These are phyloP conservation scores for Lysandra bellargus DNA, from an alignment of 2,888 invertebrate genomes.

Conservation along the genomic window DNA sequence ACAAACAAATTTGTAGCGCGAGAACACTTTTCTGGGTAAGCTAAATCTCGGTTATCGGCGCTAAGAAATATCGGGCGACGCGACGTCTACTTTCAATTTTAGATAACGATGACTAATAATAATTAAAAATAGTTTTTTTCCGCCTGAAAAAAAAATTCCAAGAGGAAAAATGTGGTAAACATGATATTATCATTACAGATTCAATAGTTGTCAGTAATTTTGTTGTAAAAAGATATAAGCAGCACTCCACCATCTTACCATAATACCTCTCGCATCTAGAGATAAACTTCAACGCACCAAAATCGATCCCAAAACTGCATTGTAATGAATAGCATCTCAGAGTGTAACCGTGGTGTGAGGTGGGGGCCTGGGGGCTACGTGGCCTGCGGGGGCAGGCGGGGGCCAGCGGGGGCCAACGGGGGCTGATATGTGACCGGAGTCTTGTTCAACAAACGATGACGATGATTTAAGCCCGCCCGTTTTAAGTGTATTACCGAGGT, in stretches of 20 bases:
- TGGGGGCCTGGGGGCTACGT: neutral
- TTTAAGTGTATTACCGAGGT: constrained; percentile 79
- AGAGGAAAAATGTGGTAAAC: too few relatives aligned
- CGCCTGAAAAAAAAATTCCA: too few relatives aligned
- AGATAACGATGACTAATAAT: too few relatives aligned
- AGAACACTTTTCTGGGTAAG: too few relatives aligned
- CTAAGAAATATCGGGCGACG: too few relatives aligned
- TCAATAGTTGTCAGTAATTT: too few relatives aligned
- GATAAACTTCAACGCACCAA: neutral
- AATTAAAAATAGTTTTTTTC: too few relatives aligned
- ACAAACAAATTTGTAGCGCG: too few relatives aligned
- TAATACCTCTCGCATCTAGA: neutral
- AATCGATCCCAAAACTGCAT: constrained; percentile 21
- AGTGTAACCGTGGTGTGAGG: constrained; percentile 18
- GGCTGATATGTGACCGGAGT: constrained; percentile 80
- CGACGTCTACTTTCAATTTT: too few relatives aligned
- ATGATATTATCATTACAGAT: too few relatives aligned
- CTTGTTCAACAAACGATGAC: constrained; percentile 81
- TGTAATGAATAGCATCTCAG: constrained; percentile 23
- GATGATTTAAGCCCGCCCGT: constrained; percentile 80
- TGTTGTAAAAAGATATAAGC: too few relatives aligned
- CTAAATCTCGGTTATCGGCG: too few relatives aligned
- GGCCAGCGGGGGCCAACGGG: constrained; percentile 55
- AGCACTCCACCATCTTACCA: neutral
- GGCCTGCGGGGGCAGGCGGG: constrained; percentile 48